phyloP scores from a whole-genome alignment of 2,113 vertebrate genomes.

The Sylvia atricapilla region DNA sequence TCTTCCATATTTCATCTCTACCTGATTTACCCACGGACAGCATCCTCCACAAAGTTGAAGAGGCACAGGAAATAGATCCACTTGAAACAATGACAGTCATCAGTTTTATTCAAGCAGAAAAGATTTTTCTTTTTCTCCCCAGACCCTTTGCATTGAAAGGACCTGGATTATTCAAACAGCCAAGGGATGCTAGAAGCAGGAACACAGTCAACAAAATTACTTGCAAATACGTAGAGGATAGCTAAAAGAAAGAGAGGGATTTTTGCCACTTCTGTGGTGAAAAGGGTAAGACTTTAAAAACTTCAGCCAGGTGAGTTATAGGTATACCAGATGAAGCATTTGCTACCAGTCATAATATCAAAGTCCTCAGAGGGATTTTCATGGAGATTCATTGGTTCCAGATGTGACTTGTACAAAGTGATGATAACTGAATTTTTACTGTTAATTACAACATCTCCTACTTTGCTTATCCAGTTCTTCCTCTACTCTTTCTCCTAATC shows the following conservation, averaged over 20 bases:
- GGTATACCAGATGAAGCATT: not conserved
- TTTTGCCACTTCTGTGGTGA: not conserved
- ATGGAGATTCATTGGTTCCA: not conserved
- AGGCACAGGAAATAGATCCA: not conserved
- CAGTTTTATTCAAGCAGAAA: not conserved
- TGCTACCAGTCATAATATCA: not conserved
- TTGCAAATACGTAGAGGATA: not conserved
- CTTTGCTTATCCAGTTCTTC: not conserved
- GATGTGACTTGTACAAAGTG: not conserved
- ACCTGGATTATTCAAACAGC: not conserved
- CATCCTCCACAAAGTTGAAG: not conserved
- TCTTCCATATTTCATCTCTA: not conserved
- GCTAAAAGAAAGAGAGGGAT: not conserved
- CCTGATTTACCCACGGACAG: not conserved
- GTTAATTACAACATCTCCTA: not conserved
- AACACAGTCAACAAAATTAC: not conserved
- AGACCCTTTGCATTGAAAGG: not conserved
- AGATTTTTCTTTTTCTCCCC: not conserved
- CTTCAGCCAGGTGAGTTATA: not conserved
- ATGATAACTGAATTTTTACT: not conserved
- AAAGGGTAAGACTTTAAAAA: not conserved
- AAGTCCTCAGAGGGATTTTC: not conserved
- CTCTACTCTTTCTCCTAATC: not conserved
- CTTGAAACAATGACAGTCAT: not conserved
- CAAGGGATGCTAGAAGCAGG: not conserved